Evolutionary conservation across 2,113 vertebrate species (phyloP).

Genomic region (Callopanchax toddi): DNA sequence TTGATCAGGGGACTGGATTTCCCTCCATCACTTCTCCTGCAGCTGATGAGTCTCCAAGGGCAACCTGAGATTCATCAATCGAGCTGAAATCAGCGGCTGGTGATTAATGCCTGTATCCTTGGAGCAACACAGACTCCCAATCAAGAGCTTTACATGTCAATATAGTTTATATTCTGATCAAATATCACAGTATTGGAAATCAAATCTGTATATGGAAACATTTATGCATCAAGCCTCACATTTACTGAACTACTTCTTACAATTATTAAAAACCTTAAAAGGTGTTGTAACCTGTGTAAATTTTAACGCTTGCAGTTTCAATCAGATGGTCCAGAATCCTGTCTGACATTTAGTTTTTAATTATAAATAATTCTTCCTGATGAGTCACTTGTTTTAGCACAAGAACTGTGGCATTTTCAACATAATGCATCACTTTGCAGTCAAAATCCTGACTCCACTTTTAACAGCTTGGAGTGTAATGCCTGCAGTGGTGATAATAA

Average conservation of each 20-base stretch:
- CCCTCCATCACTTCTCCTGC: conserved; percentile 28
- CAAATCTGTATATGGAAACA: background rate
- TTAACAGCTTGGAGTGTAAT: conserved; percentile 1
- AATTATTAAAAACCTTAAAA: background rate
- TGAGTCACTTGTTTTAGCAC: background rate
- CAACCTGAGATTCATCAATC: conserved; percentile 47
- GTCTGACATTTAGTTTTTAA: background rate
- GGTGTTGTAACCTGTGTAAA: background rate
- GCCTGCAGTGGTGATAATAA: conserved; percentile 11
- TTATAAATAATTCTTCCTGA: background rate
- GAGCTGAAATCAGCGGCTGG: conserved; percentile 47
- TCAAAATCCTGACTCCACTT: conserved; percentile 5
- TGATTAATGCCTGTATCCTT: conserved; percentile 33
- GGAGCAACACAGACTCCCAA: conserved; percentile 1
- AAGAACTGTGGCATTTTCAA: background rate
- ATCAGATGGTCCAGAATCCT: background rate
- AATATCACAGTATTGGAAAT: background rate
- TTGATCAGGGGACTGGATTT: conserved; percentile 57
- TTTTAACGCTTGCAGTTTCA: conserved; percentile 1
- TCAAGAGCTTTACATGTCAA: conserved; percentile 8
- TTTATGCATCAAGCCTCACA: background rate
- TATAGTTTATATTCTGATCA: conserved; percentile 7
- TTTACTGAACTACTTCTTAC: background rate
- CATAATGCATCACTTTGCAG: background rate
- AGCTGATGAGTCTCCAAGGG: conserved; percentile 67